These are phyloP conservation scores for Digitonthophagus gazella DNA, from an alignment of 2,888 invertebrate genomes.

Conservation along the genomic window DNA sequence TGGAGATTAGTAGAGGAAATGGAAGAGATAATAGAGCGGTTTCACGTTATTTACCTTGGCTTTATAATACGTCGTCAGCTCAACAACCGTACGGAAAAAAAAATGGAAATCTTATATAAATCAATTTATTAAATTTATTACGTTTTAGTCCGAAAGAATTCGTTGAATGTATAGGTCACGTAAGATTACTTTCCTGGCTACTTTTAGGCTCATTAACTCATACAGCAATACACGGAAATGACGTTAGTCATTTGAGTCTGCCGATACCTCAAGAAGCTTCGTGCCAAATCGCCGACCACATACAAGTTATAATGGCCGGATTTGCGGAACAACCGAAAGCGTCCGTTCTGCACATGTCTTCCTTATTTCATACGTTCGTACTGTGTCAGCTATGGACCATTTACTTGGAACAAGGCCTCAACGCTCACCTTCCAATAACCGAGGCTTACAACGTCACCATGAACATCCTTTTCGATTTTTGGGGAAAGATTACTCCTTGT, in stretches of 20 bases:
- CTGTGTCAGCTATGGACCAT: constrained; percentile 99
- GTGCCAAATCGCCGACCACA: constrained; percentile 95
- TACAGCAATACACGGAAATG: constrained; percentile 65
- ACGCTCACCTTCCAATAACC: constrained; percentile 61
- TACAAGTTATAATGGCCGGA: constrained; percentile 94
- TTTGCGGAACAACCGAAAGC: constrained; percentile 95
- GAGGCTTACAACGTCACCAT: constrained; percentile 73
- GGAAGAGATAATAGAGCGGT: constrained; percentile 80
- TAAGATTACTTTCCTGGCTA: constrained; percentile 93
- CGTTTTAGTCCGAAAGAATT: constrained; percentile 81
- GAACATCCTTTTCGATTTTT: constrained; percentile 92
- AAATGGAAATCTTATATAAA: not conserved
- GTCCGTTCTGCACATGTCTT: constrained; percentile 92
- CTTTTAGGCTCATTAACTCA: constrained; percentile 92
- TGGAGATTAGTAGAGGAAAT: constrained; percentile 90
- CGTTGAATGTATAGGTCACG: constrained; percentile 91
- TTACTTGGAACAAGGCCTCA: constrained; percentile 88
- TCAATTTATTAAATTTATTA: not conserved
- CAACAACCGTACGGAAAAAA: constrained; percentile 70
- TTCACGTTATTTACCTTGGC: constrained; percentile 84
- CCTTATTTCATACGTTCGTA: constrained; percentile 95
- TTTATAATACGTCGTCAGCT: constrained; percentile 74
- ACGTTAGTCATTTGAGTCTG: constrained; percentile 57
- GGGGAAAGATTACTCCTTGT: constrained; percentile 96
- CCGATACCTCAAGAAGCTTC: constrained; percentile 96